Conservation (phyloP, 1,140 invertebrate species). For the Bombus soroeensis region DNA sequence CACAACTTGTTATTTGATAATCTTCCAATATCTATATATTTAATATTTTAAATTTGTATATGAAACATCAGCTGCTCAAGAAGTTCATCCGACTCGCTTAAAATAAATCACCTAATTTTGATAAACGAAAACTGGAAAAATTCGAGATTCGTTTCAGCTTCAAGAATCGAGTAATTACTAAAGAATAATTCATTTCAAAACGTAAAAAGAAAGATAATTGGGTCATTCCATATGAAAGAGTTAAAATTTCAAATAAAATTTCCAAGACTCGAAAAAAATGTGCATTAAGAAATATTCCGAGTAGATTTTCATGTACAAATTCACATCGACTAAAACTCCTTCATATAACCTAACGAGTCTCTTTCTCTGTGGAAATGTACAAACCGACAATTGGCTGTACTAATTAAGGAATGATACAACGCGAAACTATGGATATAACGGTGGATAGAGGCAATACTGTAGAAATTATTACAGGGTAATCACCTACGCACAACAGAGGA, state of each 20-base stretch:
- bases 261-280: not conserved
- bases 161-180: too few species aligned
- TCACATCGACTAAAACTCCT: not conserved
- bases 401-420: not conserved
- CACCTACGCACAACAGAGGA: not conserved
- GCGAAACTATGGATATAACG: too few species aligned
- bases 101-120: not conserved
- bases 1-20: not conserved
- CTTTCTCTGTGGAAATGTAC: not conserved
- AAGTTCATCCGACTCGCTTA: too few species aligned
- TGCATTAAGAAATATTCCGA: not conserved
- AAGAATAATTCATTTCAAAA: not conserved
- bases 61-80: too few species aligned
- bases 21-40: too few species aligned
- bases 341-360: not conserved
- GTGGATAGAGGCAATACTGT: not conserved
- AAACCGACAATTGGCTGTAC: not conserved
- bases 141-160: too few species aligned
- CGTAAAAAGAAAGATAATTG: not conserved
- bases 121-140: not conserved
- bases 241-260: not conserved
- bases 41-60: too few species aligned
- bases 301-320: too few species aligned
- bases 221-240: not conserved
- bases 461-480: slow-evolving; percentile 40